Base-by-base conservation (phyloP, 1,140 invertebrate species). In the Atta cephalotes region DNA sequence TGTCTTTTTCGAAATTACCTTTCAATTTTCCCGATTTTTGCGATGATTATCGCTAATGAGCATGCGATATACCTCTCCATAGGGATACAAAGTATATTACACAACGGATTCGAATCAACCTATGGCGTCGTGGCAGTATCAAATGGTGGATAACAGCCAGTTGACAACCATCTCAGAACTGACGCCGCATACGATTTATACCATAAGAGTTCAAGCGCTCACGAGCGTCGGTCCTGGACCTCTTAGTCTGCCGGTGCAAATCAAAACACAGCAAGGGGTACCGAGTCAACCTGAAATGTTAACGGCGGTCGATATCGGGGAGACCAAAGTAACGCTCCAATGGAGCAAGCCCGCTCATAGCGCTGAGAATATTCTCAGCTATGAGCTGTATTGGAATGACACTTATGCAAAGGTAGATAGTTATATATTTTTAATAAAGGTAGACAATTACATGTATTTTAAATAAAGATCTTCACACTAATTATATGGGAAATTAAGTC, bases 31-130 rank as follows among this genome's bases (percentile, higher is more conserved):
- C 10, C n/a, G 4, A 10, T 53, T 39, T 66, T 68, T 5, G 28
- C 10, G 35, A 31, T 7, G 39, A 5, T 82, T 71, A 9, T 86
- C 31, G 35, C 51, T 78, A 86, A 78, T 60, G 14, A 60, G 14
- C 9, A 1, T 35, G 39, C 18, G 53, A 14, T 45, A 53, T 79
- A 28, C 10, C 2, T 2, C 18, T 2, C n/a, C 94, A 9, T 95
- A 99, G 98, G 98, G 98, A 87, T 99, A 99, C 96, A 99, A 99
- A 96, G 98, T 99, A 74, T 99, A 98, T 94, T 99, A 99, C 95
- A 99, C 98, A 10, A 97, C 97, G 89, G 98, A 98, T 92, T 97
- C 98, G 28, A 97, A 97, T 89, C 97, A 98, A 66, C 97, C 97
- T 5, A 97, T 99, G 95, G 97, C 98, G 49, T 97, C 97, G 14